phyloP scores from a whole-genome alignment of 2,888 invertebrate genomes.

The Blera fallax region DNA sequence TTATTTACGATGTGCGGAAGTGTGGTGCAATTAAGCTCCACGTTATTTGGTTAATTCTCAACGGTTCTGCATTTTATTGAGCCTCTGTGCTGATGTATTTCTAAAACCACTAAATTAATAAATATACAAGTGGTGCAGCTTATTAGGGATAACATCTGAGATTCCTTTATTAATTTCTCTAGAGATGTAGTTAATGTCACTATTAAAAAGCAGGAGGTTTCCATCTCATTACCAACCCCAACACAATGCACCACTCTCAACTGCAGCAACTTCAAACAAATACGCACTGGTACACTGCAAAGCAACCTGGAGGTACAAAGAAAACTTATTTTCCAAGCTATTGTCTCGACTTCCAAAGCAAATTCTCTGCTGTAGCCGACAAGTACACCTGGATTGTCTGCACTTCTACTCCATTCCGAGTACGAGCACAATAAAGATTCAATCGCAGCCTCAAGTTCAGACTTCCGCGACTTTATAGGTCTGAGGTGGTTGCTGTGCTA shows the following conservation, averaged over 20 bases:
- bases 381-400: constrained; percentile 37
- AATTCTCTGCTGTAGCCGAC: neutral
- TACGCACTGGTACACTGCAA: neutral
- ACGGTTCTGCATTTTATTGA: too few species aligned
- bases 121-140: too few species aligned
- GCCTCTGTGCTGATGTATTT: too few species aligned
- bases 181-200: too few species aligned
- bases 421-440: constrained; percentile 64
- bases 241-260: neutral
- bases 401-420: neutral
- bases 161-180: too few species aligned
- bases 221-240: neutral
- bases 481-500: neutral
- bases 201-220: too few species aligned
- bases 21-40: too few species aligned
- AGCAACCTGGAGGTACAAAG: neutral
- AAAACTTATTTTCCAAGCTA: neutral
- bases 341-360: neutral
- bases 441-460: constrained; percentile 59
- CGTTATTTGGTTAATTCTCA: too few species aligned
- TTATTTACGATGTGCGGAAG: too few species aligned
- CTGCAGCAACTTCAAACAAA: neutral
- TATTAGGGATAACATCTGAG: too few species aligned
- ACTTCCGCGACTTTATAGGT: constrained; percentile 66
- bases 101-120: too few species aligned